These are phyloP conservation scores for Pachliopta kotzebuea DNA, from an alignment of 2,888 invertebrate species.

Conservation along the genomic window DNA sequence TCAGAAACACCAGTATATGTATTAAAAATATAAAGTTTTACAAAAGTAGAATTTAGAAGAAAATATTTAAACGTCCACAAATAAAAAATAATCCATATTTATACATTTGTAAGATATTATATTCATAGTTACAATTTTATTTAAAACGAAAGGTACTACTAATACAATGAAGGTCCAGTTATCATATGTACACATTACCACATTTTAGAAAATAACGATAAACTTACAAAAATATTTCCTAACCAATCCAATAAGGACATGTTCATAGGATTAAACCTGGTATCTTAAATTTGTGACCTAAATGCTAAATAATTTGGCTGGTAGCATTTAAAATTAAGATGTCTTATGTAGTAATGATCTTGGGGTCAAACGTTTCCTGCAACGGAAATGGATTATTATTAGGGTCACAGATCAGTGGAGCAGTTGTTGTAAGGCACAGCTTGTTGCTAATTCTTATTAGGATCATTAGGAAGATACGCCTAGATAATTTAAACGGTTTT, in stretches of 20 bases:
- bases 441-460: slow-evolving; percentile 20
- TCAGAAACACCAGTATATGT: neutral
- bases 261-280: neutral
- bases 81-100: no score
- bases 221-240: no score
- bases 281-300: neutral
- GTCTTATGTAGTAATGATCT: slow-evolving; percentile 1
- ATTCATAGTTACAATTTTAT: no score
- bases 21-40: neutral
- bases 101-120: no score
- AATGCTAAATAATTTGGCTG: neutral
- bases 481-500: neutral
- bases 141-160: no score
- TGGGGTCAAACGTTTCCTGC: slow-evolving; percentile 21
- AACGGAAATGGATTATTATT: slow-evolving; percentile 21
- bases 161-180: no score
- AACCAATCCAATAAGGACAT: no score
- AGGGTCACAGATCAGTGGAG: slow-evolving; percentile 25
- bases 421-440: slow-evolving; percentile 17
- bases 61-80: no score
- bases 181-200: neutral
- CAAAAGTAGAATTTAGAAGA: no score
- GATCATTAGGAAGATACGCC: slow-evolving; percentile 6
- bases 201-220: neutral
- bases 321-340: neutral